Conservation (phyloP, 2,113 vertebrate species). For the Tauraco erythrolophus region DNA sequence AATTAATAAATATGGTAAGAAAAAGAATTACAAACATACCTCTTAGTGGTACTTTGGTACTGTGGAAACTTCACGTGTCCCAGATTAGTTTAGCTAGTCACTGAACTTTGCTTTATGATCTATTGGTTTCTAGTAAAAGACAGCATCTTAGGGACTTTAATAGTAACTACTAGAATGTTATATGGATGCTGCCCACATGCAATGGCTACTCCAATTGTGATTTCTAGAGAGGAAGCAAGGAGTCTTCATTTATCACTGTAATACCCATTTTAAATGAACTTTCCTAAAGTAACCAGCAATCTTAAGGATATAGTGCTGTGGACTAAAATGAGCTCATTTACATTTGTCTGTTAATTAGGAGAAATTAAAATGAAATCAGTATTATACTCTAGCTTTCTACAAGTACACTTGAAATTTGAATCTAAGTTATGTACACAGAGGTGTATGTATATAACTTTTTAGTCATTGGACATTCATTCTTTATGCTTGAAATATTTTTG, state of each 20-base stretch:
- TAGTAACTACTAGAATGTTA: not conserved
- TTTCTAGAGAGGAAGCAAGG: not conserved
- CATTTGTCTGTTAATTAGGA: not conserved
- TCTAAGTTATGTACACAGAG: not conserved
- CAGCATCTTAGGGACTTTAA: not conserved
- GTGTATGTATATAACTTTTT: not conserved
- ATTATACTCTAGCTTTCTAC: not conserved
- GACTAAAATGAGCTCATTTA: not conserved
- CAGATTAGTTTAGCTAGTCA: not conserved
- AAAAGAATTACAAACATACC: not conserved
- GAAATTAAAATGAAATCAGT: not conserved
- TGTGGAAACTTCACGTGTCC: not conserved
- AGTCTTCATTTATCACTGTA: not conserved
- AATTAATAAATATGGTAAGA: not conserved
- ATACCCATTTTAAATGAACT: not conserved
- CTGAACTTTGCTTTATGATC: not conserved
- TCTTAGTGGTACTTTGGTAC: not conserved
- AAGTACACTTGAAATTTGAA: not conserved
- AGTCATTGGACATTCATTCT: not conserved
- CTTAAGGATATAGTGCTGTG: not conserved
- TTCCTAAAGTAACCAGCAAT: not conserved
- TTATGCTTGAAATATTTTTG: not conserved
- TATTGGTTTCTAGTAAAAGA: not conserved
- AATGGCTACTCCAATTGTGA: not conserved
- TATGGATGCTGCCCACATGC: not conserved